A percentile compares a stretch with the other conserved stretches of the same genome.
Conservation (phyloP, 2,113 vertebrate species). For the Chitala chitala region DNA sequence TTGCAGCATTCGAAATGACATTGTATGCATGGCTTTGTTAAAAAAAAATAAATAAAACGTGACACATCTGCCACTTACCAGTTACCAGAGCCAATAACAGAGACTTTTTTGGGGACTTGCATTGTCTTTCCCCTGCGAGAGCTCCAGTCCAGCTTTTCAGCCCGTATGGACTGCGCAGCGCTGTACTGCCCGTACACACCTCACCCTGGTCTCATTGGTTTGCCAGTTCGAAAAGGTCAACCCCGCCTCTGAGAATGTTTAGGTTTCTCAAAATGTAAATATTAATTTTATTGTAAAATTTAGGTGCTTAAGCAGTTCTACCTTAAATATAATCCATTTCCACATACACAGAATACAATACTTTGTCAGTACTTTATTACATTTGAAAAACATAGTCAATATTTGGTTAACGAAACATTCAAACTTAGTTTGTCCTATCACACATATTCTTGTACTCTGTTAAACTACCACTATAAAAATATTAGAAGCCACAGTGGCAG, state of each 20-base stretch:
- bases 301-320: too few relatives aligned
- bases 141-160: background rate
- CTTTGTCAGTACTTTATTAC: too few relatives aligned
- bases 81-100: slow-evolving; percentile 91
- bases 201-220: background rate
- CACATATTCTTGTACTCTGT: too few relatives aligned
- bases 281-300: too few relatives aligned
- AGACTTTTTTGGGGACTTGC: slow-evolving; percentile 73
- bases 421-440: too few relatives aligned
- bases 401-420: too few relatives aligned
- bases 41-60: too few relatives aligned
- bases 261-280: too few relatives aligned
- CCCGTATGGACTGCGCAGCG: background rate
- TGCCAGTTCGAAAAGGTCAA: background rate
- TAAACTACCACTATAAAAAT: background rate
- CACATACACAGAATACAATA: too few relatives aligned
- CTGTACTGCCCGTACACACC: background rate
- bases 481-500: background rate
- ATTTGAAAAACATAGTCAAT: too few relatives aligned
- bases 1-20: too few relatives aligned
- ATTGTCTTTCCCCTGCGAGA: slow-evolving; percentile 35
- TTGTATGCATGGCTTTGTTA: too few relatives aligned
- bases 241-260: background rate
- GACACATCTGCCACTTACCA: slow-evolving; percentile 71
- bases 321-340: background rate